Conservation (phyloP, 2,797 vertebrate genomes). For the Anabacerthia variegaticeps region DNA sequence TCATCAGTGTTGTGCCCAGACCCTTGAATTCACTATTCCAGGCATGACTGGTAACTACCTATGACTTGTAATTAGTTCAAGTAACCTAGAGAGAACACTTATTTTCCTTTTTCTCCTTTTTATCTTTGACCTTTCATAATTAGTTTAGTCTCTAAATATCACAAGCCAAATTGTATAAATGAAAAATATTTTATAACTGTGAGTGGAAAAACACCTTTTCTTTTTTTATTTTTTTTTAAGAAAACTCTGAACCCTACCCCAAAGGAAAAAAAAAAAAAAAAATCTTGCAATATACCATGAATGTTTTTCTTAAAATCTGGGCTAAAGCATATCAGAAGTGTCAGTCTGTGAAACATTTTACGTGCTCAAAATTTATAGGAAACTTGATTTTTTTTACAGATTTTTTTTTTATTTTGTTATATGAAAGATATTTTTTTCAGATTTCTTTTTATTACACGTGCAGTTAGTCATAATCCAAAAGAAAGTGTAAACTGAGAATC, state of each 20-base stretch:
- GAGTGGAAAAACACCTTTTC: neutral
- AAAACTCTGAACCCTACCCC: fast-evolving
- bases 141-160: neutral
- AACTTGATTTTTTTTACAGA: neutral
- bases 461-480: neutral
- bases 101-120: neutral
- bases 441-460: neutral
- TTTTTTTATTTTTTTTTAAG: neutral
- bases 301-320: neutral
- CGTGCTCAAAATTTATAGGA: neutral
- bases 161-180: neutral
- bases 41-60: neutral
- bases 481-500: neutral
- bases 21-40: neutral
- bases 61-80: neutral
- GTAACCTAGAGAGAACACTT: neutral
- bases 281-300: neutral
- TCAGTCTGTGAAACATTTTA: neutral
- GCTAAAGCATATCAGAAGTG: neutral
- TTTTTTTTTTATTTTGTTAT: neutral
- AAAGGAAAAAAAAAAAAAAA: neutral
- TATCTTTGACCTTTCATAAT: neutral
- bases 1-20: neutral
- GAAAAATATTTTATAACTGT: neutral
- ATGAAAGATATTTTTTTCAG: neutral